A percentile compares a stretch with the other conserved stretches of the same genome.
Evolutionary conservation across 2,888 invertebrate species (phyloP).

Genomic region (Agrochola macilenta): DNA sequence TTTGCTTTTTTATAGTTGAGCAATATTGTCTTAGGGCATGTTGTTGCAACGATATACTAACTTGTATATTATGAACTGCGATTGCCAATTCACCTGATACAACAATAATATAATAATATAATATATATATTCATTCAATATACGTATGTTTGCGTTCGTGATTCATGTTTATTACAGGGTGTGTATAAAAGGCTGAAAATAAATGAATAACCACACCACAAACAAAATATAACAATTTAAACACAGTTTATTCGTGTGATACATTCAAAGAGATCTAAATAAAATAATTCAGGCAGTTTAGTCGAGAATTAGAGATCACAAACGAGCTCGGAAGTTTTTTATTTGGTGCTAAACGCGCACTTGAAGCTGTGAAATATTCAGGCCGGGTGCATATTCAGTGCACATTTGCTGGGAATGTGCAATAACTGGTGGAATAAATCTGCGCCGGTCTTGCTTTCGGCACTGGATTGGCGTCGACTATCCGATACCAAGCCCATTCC

Average conservation of each 20-base stretch:
- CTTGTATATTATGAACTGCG: not conserved
- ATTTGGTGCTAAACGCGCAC: constrained; percentile 59
- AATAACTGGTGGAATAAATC: constrained; percentile 81
- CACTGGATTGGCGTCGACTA: constrained; percentile 73
- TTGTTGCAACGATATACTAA: not conserved
- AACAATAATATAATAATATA: too few species aligned
- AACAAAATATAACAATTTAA: not conserved
- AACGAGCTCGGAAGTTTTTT: constrained; percentile 52
- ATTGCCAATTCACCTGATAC: constrained; percentile 8
- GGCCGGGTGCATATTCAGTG: constrained; percentile 72
- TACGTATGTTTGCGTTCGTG: constrained; percentile 2
- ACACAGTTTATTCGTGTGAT: not conserved
- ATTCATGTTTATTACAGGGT: not conserved
- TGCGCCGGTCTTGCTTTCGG: constrained; percentile 72
- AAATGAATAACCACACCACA: not conserved
- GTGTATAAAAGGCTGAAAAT: not conserved
- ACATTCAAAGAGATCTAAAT: constrained; percentile 17
- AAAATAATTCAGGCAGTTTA: constrained; percentile 39
- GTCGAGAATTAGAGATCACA: constrained; percentile 46
- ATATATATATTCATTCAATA: not conserved
- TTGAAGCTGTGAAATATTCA: constrained; percentile 75
- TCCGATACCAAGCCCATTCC: constrained; percentile 68
- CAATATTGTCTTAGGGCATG: constrained; percentile 15
- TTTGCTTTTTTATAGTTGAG: constrained; percentile 6
- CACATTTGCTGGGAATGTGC: constrained; percentile 80